Evolutionary conservation across 2,113 vertebrate species (phyloP), one percentile per base, ranked within the genome.

Genomic region (Peromyscus maniculatus): DNA sequence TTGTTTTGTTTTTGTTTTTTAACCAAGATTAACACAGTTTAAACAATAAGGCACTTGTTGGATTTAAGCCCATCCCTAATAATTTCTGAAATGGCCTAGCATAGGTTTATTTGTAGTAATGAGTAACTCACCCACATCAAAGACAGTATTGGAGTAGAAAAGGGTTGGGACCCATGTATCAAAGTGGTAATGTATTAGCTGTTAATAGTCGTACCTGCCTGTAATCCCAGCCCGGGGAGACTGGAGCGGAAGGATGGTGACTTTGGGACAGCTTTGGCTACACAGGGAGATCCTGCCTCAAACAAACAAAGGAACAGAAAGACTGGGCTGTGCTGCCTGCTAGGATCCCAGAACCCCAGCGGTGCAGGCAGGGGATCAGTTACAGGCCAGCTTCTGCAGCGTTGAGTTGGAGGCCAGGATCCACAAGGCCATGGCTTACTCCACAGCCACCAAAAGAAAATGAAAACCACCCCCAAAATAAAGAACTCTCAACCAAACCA

Each of bases 91-190:
- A 94, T 69, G 80, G 69, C 39, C 24, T 83, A 24, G 33, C 59
- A 82, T 87, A 87, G 55, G 31, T 88, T 92, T 92, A 39, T 90
- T 89, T 92, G 89, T 46, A 69, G 15, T 43, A 75, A 75, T 74
- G 49, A 96, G 4, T 64, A 88, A 87, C 22, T 69, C 16, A 62
- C 19, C 19, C 80, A 49, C n/a, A 43, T 77, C 33, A 87, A 87
- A 90, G 67, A 84, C 39, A 64, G 19, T 74, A 79, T 24, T 52
- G 89, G 89, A 86, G 22, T 71, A 28, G 49, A 64, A 75, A 91
- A 89, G 57, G 15, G 86, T 93, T 92, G 69, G 21, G 91, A 19
- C 19, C 16, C 7, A 24, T 84, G 21, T 31, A 92, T 28, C 39
- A 75, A 66, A 95, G 22, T 46, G 6, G 67, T 64, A 11, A 52